phyloP scores from a whole-genome alignment of 2,888 invertebrate species.

The Suillia variegata region DNA sequence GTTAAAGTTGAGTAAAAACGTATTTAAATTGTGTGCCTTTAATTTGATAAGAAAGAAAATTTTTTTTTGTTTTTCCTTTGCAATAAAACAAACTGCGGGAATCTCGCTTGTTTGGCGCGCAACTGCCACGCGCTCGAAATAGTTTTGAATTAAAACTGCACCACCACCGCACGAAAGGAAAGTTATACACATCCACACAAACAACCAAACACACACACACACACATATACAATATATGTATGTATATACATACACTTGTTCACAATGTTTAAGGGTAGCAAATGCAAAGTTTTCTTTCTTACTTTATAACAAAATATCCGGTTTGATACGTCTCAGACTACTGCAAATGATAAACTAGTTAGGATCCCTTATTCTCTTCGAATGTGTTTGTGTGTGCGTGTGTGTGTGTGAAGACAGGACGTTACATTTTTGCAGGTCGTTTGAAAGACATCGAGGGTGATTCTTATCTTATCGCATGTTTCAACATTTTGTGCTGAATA shows the following conservation, averaged over 20 bases:
- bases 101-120: slow-evolving; percentile 27
- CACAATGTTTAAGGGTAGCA: slow-evolving; percentile 1
- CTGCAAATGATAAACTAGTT: background rate
- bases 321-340: background rate
- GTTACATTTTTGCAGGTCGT: background rate
- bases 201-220: no score
- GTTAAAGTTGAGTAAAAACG: slow-evolving; percentile 16
- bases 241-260: no score
- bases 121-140: slow-evolving; percentile 49
- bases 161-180: background rate
- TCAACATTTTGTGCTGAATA: no score
- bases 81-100: slow-evolving; percentile 30
- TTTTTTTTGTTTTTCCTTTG: no score
- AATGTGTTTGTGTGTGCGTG: no score
- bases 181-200: no score
- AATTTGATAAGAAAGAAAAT: slow-evolving; percentile 38
- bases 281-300: background rate
- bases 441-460: background rate
- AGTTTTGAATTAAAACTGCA: slow-evolving; percentile 30
- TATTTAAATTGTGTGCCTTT: slow-evolving; percentile 40
- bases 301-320: background rate
- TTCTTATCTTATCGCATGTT: background rate
- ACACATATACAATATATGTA: no score
- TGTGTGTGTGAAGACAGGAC: background rate
- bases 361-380: no score